phyloP scores from a whole-genome alignment of 2,797 vertebrate species.

The Champsocephalus gunnari region DNA sequence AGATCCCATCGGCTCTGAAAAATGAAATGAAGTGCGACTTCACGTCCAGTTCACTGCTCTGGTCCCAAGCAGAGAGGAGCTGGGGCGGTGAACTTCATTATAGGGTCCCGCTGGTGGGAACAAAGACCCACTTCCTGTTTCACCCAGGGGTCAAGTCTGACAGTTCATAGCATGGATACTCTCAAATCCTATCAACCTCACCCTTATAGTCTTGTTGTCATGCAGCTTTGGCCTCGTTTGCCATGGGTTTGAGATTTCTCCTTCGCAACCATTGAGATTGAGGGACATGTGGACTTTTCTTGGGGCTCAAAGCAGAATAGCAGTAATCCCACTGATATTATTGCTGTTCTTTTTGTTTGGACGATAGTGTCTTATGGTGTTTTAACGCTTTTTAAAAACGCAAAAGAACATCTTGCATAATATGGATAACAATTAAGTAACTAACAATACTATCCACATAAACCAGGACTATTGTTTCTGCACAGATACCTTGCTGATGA shows the following conservation, averaged over 20 bases:
- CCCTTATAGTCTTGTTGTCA: too few relatives aligned
- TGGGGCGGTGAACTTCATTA: slow-evolving; percentile 89
- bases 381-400: background rate
- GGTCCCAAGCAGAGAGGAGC: slow-evolving; percentile 85
- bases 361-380: background rate
- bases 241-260: background rate
- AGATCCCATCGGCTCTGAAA: slow-evolving; percentile 90
- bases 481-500: background rate
- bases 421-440: background rate
- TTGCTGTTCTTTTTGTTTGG: background rate
- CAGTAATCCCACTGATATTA: background rate
- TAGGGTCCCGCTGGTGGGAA: slow-evolving; percentile 84
- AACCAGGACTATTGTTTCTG: background rate
- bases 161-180: slow-evolving; percentile 78
- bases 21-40: slow-evolving; percentile 93
- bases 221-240: background rate
- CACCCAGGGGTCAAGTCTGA: slow-evolving; percentile 58
- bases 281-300: background rate
- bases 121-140: slow-evolving; percentile 83
- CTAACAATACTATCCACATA: background rate
- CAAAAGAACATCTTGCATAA: background rate
- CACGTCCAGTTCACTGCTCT: slow-evolving; percentile 87
- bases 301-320: background rate
- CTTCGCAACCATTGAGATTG: background rate
- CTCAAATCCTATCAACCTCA: background rate